These are phyloP conservation scores for Chelonus insularis DNA, from an alignment of 1,140 invertebrate genomes.

Conservation along the genomic window DNA sequence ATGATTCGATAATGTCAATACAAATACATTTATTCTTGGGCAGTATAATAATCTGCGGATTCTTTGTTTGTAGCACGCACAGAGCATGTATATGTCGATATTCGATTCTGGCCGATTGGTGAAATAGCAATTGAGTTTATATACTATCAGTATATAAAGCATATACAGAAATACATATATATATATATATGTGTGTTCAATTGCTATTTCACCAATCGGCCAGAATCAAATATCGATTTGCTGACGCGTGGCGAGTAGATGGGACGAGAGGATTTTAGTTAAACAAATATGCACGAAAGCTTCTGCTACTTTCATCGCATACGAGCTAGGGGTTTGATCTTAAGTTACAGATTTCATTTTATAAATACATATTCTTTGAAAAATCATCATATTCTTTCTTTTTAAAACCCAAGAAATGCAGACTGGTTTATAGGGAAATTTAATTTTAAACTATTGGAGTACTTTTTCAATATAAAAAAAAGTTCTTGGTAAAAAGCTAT, in stretches of 20 bases:
- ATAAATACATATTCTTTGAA: constrained; percentile 11
- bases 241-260: constrained; percentile 31
- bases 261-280: constrained; percentile 34
- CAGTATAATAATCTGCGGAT: constrained; percentile 24
- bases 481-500: too few relatives aligned
- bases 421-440: too few relatives aligned
- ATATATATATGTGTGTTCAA: background rate
- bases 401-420: too few relatives aligned
- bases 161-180: background rate
- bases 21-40: constrained; percentile 5
- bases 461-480: too few relatives aligned
- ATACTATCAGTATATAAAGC: background rate
- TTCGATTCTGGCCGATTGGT: constrained; percentile 13
- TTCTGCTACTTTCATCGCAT: constrained; percentile 4
- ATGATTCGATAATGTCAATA: constrained; percentile 28
- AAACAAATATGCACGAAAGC: constrained; percentile 31
- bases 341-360: constrained; percentile 28
- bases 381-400: too few relatives aligned
- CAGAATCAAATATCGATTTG: constrained; percentile 28
- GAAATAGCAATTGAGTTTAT: background rate
- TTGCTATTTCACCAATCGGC: background rate
- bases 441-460: too few relatives aligned
- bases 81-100: constrained; percentile 31
- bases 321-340: background rate
- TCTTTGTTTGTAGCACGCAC: constrained; percentile 16